These are phyloP conservation scores for Zaprionus taronus DNA, from an alignment of 1,140 invertebrate genomes.

Conservation along the genomic window DNA sequence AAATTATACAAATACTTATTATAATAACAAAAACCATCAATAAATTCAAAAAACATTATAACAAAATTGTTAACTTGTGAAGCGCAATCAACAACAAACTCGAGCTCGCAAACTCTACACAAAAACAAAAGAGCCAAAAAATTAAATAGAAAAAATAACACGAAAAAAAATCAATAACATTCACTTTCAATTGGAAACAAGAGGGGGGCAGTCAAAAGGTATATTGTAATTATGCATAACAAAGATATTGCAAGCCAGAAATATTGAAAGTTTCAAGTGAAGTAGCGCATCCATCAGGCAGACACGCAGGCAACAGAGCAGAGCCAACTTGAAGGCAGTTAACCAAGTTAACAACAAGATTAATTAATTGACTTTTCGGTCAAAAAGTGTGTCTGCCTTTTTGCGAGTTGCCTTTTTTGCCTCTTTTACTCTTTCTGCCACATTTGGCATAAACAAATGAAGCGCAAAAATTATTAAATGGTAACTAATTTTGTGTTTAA, in stretches of 20 bases:
- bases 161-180: conserved; percentile 54
- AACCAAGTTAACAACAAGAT: conserved; percentile 51
- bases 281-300: conserved; percentile 60
- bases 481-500: conserved; percentile 51
- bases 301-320: neutral
- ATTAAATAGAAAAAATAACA: neutral
- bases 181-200: conserved; percentile 66
- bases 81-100: conserved; percentile 65
- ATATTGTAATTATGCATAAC: conserved; percentile 65
- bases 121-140: too few relatives aligned
- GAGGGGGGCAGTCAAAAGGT: conserved; percentile 38
- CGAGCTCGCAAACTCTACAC: neutral
- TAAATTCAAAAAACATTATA: conserved; percentile 64
- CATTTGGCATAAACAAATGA: conserved; percentile 62
- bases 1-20: conserved; percentile 69
- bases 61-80: conserved; percentile 62
- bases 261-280: conserved; percentile 68
- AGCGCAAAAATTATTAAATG: conserved; percentile 55
- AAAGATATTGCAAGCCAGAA: conserved; percentile 48
- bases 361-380: conserved; percentile 57
- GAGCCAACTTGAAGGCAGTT: conserved; percentile 18
- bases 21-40: conserved; percentile 73
- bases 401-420: neutral
- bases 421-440: conserved; percentile 38
- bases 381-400: conserved; percentile 28